Base-by-base conservation (phyloP, 2,888 invertebrate genomes). In the Perithous albicinctus region DNA sequence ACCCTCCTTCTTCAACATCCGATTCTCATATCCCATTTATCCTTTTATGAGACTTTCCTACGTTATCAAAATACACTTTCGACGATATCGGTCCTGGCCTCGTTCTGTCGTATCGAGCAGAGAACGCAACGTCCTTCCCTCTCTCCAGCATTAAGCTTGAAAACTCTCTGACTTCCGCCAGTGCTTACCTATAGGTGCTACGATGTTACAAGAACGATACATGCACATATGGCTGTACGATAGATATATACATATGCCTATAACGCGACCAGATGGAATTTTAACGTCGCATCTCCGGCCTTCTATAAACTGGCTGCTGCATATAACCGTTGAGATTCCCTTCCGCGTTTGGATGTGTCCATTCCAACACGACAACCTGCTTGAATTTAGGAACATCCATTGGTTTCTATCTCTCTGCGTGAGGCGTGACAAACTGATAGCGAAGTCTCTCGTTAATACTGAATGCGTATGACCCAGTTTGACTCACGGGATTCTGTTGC, bases 191-290 rank as follows among this genome's bases (percentile, higher is more conserved):
- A 18, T 15, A 12, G 35, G 4, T 29, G 29, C 56, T 29, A 38
- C 43, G 20, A 20, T 41, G 46, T 38, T 51, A 26, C 61, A 29
- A 15, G 41, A 18, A 18, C 15, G 0, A 8, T 26, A 43, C 29
- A n/a, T 38, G 54, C 23, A 10, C 4, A 15, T 26, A 18, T 46
- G 29, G 32, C 4, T 32, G 12, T 15, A 29, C 56, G 41, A 54
- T 73, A 18, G 51, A n/a, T n/a, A 41, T 29, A 32, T 67, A 56
- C 10, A 20, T 10, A 23, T 2, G 51, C 26, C 38, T 38, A 63
- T 63, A 51, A 32, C 46, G 59, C n/a, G 67, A 48, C 64, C 74
- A 82, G 84, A 86, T 85, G 85, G 82, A 85, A 84, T 84, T 86
- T 86, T 85, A 86, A 86, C 83, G 82, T 73, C 63, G 73, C 67